Base-by-base conservation (phyloP, 2,113 vertebrate species). In the Megaptera novaeangliae region DNA sequence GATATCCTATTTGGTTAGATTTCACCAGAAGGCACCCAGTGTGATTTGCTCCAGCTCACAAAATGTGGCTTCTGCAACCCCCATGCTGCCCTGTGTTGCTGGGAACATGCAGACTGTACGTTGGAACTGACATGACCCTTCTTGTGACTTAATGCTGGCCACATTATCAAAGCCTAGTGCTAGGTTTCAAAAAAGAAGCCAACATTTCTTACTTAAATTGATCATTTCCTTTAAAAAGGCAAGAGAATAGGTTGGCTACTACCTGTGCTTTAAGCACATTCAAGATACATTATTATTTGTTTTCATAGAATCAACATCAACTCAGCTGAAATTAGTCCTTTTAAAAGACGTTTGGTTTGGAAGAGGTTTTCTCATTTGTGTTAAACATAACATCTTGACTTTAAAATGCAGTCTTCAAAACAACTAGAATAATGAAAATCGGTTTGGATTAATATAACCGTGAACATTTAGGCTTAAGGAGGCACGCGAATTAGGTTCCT, bases 81-180 rank as follows among this genome's bases (percentile, higher is more conserved):
- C 3, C 14, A 12, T 46, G 14, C 77, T 75, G 25, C 20, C 10
- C 15, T 36, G 23, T 17, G n/a, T 77, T 31, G 3, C n/a, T 46
- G 34, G 31, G 20, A 84, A 44, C 36, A 6, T 6, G 23, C 13
- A 34, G 57, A 36, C 5, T 29, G 6, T 25, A 3, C 0, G 0
- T 9, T 11, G 71, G 2, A 17, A 8, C 1, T 77, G 21, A 29
- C 4, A 8, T 20, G 34, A 25, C 4, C 10, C 18, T 74, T 64
- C 52, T 64, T 36, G 20, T 59, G 82, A 9, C 27, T 66, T 66
- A 66, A 11, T 13, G 0, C 49, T 63, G 25, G 23, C 6, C 17
- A 13, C 21, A 25, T 23, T 10, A 11, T 85, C 59, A 74, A 88
- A 81, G 21, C 39, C 46, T 27, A 18, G 8, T 8, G 39, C 44